These are phyloP conservation scores for Melanotaenia nigrans DNA, from an alignment of 2,797 vertebrate species.

Conservation along the genomic window DNA sequence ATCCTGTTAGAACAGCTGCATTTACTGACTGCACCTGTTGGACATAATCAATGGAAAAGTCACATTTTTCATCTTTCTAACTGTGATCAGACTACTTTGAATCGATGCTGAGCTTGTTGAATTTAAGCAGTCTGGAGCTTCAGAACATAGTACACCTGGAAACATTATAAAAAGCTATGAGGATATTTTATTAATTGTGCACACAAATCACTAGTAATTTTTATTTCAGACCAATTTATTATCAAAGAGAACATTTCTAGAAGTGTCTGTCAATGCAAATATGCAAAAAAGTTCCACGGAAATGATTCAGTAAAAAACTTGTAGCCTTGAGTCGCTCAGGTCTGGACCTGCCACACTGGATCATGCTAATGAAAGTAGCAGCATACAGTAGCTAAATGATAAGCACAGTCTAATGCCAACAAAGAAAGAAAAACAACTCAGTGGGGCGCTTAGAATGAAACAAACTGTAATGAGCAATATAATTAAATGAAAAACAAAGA, in stretches of 20 bases:
- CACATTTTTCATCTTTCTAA: neutral
- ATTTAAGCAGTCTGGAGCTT: neutral
- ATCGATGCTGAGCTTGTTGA: conserved; percentile 25
- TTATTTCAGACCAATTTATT: conserved; percentile 19
- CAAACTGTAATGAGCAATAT: conserved; percentile 18
- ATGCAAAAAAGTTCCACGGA: conserved; percentile 3
- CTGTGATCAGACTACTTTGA: neutral
- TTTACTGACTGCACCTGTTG: conserved; percentile 37
- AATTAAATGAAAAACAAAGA: conserved; percentile 23
- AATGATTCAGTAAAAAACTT: neutral
- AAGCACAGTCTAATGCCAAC: conserved; percentile 3
- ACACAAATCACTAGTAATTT: conserved; percentile 7
- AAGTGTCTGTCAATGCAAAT: conserved; percentile 19
- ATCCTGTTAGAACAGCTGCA: neutral
- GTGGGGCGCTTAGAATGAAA: neutral
- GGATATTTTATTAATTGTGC: neutral
- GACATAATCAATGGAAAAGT: conserved; percentile 2
- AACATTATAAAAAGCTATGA: neutral
- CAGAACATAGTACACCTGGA: neutral
- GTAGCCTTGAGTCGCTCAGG: neutral
- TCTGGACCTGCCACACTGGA: neutral
- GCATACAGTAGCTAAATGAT: conserved; percentile 10
- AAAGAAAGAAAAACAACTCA: conserved; percentile 21
- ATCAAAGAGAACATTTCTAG: conserved; percentile 13
- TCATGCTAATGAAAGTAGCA: neutral